Base-by-base conservation (phyloP, 1,140 invertebrate genomes). In the Lysiphlebus fabarum region DNA sequence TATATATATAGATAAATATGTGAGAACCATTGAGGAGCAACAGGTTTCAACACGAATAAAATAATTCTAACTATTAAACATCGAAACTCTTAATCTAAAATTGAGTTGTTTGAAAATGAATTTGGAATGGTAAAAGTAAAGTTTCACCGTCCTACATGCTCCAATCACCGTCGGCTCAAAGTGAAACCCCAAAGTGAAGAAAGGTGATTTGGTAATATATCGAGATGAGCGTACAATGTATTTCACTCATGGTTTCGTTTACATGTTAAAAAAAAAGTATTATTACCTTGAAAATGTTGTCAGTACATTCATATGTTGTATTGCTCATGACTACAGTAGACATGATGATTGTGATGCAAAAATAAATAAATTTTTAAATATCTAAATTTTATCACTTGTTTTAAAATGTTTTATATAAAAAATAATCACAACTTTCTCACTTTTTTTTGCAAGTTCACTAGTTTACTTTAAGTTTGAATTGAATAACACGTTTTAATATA, bases 271-370 rank as follows among this genome's bases (percentile, higher is more conserved):
- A 38, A 57, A 48, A 41, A 44, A 41, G 33, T 26, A 41, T 14
- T 64, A 64, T 73, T 70, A 76, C 76, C 70, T 75, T 75, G 40
- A 78, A 71, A 2, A 78, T 62, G 63, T 72, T 68, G 50, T 78
- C 76, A 62, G 56, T 64, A 62, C 74, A 76, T 56, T 78, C 75
- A 64, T 75, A 79, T 65, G 76, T 76, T 6, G 74, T 66, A 48
- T 63, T 78, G 67, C 70, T 74, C 75, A 79, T 75, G 47, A 77
- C 75, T 59, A 73, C 77, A 7, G 77, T 74, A 61, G 77, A 77
- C 76, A 78, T 79, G 47, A 67, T 70, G 49, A 40, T 43, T 60
- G 6, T 36, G 57, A 9, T 12, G 47, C 47, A 45, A 14, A 41
- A 50, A 14, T 14, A 10, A 12, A 26, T 53, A 42, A 12, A 33